A percentile compares a stretch with the other conserved stretches of the same genome.
Conservation (phyloP, 2,113 vertebrate genomes). For the Buteo buteo region DNA sequence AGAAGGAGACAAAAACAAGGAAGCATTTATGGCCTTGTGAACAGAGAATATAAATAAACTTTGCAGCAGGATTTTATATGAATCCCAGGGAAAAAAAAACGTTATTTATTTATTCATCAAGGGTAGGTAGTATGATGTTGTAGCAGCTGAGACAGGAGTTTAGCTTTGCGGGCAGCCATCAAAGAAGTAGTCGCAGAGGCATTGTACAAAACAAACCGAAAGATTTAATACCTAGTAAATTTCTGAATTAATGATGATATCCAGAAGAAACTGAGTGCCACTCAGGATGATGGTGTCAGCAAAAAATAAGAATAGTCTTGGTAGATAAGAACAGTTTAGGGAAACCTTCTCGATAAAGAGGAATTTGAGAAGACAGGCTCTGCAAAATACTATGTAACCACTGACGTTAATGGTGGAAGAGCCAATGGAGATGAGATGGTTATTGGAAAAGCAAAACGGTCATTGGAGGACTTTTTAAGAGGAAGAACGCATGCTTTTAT, state of each 20-base stretch:
- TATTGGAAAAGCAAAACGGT: background rate
- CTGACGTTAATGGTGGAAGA: background rate
- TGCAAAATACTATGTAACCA: background rate
- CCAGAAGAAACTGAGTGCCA: background rate
- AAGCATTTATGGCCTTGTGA: background rate
- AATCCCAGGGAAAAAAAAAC: background rate
- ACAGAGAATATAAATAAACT: background rate
- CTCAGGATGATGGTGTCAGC: background rate
- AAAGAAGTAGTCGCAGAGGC: background rate
- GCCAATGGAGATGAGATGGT: background rate
- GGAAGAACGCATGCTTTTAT: background rate
- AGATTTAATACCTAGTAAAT: background rate
- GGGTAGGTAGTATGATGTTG: background rate
- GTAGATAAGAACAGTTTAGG: background rate
- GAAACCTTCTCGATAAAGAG: background rate
- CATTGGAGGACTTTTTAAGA: background rate
- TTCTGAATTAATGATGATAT: background rate
- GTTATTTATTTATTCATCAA: background rate
- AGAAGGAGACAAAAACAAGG: background rate
- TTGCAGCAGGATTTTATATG: background rate
- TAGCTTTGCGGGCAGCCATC: background rate
- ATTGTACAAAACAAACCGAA: background rate
- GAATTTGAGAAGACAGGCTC: background rate
- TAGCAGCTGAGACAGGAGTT: background rate
- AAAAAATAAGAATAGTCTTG: background rate